Conservation (phyloP, 2,888 invertebrate species). For the Drosophila vallismaia region DNA sequence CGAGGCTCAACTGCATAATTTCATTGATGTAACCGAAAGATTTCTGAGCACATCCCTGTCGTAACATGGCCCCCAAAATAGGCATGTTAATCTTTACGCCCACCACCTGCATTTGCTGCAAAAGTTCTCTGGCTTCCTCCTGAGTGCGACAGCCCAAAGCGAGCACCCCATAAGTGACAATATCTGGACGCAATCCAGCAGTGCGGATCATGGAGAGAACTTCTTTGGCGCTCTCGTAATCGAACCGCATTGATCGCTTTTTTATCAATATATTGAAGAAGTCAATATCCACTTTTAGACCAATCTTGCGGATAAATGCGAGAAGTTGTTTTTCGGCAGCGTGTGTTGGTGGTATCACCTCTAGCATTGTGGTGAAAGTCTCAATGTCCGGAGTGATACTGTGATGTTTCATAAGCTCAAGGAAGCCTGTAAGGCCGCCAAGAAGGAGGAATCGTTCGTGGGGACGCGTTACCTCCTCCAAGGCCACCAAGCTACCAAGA, state of each 20-base stretch:
- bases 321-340: constrained; percentile 89
- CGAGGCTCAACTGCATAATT: constrained; percentile 88
- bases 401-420: constrained; percentile 89
- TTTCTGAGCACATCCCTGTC: constrained; percentile 86
- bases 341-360: constrained; percentile 87
- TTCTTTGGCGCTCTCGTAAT: constrained; percentile 88
- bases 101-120: constrained; percentile 89
- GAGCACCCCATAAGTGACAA: constrained; percentile 94
- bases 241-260: constrained; percentile 88
- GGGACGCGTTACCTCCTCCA: constrained; percentile 86
- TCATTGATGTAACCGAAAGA: constrained; percentile 88
- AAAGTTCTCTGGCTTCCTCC: constrained; percentile 87
- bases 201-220: constrained; percentile 86
- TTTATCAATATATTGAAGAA: constrained; percentile 95
- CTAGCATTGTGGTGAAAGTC: constrained; percentile 91
- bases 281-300: constrained; percentile 89
- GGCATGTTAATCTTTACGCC: constrained; percentile 89
- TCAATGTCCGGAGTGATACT: constrained; percentile 90
- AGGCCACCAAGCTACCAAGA: constrained; percentile 86
- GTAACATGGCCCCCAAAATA: constrained; percentile 90
- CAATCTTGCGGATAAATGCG: constrained; percentile 85
- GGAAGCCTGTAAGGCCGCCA: constrained; percentile 91
- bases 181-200: constrained; percentile 87
- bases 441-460: constrained; percentile 89
- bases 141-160: constrained; percentile 90